Percentiles rank a stretch among this genome's conserved stretches.
phyloP scores from a whole-genome alignment of 2,888 invertebrate genomes.

The Trichogramma evanescens region DNA sequence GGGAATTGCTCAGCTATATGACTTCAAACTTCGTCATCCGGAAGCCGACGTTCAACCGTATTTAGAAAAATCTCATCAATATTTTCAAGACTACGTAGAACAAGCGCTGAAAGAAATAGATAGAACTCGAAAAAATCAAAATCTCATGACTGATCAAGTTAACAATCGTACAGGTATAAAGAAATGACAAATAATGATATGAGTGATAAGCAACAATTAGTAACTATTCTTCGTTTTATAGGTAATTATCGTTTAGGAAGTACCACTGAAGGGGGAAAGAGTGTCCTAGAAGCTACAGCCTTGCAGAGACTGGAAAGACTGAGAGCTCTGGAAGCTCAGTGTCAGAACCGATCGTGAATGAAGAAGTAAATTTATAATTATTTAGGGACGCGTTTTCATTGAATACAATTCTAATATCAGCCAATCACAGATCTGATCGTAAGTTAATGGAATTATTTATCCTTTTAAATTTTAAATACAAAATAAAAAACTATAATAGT shows the following conservation, averaged over 20 bases:
- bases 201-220: not conserved
- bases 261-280: slow-evolving; percentile 33
- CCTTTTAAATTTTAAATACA: slow-evolving; percentile 4
- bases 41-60: slow-evolving; percentile 77
- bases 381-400: slow-evolving; percentile 11
- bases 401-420: slow-evolving; percentile 17
- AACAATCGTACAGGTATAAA: slow-evolving; percentile 9
- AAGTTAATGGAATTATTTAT: slow-evolving; percentile 9
- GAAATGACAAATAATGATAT: not conserved
- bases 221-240: not conserved
- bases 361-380: slow-evolving; percentile 17
- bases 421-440: slow-evolving; percentile 15
- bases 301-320: slow-evolving; percentile 41
- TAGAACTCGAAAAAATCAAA: slow-evolving; percentile 41
- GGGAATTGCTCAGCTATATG: slow-evolving; percentile 74
- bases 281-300: slow-evolving; percentile 35
- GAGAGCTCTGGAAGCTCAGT: slow-evolving; percentile 39
- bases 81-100: slow-evolving; percentile 81
- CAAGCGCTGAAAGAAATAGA: slow-evolving; percentile 64
- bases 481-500: slow-evolving; percentile 14
- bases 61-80: slow-evolving; percentile 73
- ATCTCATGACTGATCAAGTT: slow-evolving; percentile 20
- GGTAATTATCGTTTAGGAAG: slow-evolving; percentile 8
- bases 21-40: slow-evolving; percentile 69
- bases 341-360: slow-evolving; percentile 38